Evolutionary conservation across 1,140 invertebrate species (phyloP).

Genomic region (Magallana ariakensis): DNA sequence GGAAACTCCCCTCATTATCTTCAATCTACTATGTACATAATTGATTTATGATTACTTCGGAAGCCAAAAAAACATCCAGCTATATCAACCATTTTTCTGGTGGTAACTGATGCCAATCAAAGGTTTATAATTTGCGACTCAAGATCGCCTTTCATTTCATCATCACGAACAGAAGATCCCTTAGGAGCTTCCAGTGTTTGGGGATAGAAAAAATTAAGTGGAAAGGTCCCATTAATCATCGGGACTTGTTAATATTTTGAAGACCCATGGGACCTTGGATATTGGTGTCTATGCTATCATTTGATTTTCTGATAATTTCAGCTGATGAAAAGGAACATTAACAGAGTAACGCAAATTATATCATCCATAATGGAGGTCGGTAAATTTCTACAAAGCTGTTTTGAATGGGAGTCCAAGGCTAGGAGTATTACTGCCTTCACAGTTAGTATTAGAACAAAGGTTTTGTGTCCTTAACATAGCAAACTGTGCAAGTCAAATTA

Average conservation of each 20-base stretch:
- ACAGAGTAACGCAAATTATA: conserved; percentile 93
- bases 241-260: background rate
- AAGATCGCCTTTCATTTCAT: background rate
- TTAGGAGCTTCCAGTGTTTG: background rate
- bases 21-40: background rate
- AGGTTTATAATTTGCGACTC: background rate
- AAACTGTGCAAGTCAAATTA: too few species aligned
- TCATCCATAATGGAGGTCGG: conserved; percentile 93
- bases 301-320: conserved; percentile 59
- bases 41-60: conserved; percentile 16
- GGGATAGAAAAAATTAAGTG: background rate
- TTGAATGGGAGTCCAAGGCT: conserved; percentile 97
- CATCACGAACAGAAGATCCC: background rate
- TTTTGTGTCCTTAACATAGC: too few species aligned
- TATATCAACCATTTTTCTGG: background rate
- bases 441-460: conserved; percentile 78
- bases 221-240: background rate
- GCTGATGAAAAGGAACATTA: conserved; percentile 95
- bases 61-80: background rate
- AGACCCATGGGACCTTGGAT: background rate
- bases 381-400: conserved; percentile 96
- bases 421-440: conserved; percentile 92
- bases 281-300: background rate
- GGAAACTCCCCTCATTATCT: background rate
- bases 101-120: background rate